Evolutionary conservation across 1,140 invertebrate genomes (phyloP), one percentile per base, ranked within the genome.

Genomic region (Dinoponera quadriceps): DNA sequence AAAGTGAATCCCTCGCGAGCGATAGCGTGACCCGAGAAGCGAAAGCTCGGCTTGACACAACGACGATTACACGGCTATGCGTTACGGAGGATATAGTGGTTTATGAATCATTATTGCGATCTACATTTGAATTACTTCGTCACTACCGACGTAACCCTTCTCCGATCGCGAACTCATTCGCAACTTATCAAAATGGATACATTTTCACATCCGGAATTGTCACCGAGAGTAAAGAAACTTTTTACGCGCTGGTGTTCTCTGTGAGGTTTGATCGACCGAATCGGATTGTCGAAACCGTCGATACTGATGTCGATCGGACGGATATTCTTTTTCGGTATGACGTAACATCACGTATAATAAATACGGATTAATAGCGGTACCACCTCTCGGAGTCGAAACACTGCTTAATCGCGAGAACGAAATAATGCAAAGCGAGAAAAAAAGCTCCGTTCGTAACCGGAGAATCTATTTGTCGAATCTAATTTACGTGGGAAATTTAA

Each of bases 401-500:
- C 54, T 78, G 69, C 57, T 78, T 57, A 69, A 57, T 69, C 44
- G 69, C 22, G 44, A 44, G 51, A 69, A 69, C 51, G 22, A 69
- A 78, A 69, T 69, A 57, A 78, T 27, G 27, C 49, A 18, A 3
- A 13, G 65, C 2, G 33, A 33, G 33, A 33, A 7, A 33, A 7
- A 33, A 7, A 44, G 38, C 4, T 1, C 27, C 44, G 16, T 27
- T 29, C 4, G 48, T 9, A 29, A 1, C n/a, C n/a, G 33, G 18
- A 25, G 48, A 78, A 78, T 78, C 69, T 59, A 80, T 80, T 69
- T 44, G 29, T 80, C 16, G 51, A 71, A 7, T 57, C 51, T 25
- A 80, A 80, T 80, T 80, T 80, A 27, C 63, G 25, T 18, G 51
- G 54, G 57, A 71, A 71, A 80, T 80, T 75, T 80, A 69, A 80